Evolutionary conservation across 2,797 vertebrate genomes (phyloP).

Genomic region (Phrynocephalus vlangalii): DNA sequence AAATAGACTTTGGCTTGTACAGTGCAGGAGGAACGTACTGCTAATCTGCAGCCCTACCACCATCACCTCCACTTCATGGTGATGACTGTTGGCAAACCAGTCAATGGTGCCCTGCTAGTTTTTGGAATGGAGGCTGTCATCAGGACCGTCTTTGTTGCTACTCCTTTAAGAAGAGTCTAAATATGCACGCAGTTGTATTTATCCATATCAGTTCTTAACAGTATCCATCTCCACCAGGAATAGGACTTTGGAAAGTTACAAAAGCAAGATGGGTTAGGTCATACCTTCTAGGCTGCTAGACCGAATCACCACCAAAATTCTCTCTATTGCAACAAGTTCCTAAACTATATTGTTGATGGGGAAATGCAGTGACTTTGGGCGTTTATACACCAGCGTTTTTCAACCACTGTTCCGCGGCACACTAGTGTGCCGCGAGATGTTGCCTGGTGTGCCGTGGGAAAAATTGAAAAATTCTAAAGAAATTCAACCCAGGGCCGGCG

Average conservation of each 20-base stretch:
- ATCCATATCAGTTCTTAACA: neutral
- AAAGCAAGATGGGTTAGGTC: no score
- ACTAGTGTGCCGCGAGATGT: no score
- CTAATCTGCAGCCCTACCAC: neutral
- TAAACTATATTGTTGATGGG: neutral
- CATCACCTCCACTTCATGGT: neutral
- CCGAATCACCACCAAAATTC: neutral
- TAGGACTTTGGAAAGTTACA: neutral
- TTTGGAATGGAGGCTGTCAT: neutral
- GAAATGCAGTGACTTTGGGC: no score
- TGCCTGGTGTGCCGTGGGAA: no score
- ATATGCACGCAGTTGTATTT: no score
- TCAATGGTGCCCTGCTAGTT: neutral
- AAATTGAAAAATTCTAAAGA: no score
- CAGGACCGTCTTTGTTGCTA: neutral
- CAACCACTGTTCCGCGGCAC: no score
- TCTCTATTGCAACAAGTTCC: neutral
- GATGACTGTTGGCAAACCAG: neutral
- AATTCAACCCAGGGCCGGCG: no score
- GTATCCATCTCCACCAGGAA: neutral
- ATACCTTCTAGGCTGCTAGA: no score
- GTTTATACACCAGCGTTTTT: no score
- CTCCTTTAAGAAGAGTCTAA: neutral
- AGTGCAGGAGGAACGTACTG: neutral
- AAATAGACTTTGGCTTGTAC: neutral